These are phyloP conservation scores for Brachionus rotundiformis DNA, from an alignment of 1,140 invertebrate genomes.

Conservation along the genomic window DNA sequence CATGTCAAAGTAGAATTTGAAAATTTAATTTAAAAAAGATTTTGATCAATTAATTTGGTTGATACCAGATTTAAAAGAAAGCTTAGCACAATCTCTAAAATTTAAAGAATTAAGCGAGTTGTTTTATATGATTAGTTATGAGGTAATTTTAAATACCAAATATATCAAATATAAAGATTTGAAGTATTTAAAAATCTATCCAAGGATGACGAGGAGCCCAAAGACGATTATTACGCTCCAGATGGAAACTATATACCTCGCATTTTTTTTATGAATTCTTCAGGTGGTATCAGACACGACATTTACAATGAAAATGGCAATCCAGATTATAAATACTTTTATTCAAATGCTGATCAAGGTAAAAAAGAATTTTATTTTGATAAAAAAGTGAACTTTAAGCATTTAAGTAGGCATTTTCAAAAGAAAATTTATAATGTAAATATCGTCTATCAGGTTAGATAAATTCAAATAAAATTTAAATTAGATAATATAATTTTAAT, in stretches of 20 bases:
- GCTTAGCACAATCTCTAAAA: slow-evolving; percentile 67
- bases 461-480: no score
- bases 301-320: slow-evolving; percentile 35
- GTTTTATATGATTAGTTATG: slow-evolving; percentile 69
- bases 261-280: slow-evolving; percentile 51
- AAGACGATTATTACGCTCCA: slow-evolving; percentile 21
- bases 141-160: background rate
- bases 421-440: no score
- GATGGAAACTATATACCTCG: slow-evolving; percentile 53
- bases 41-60: slow-evolving; percentile 19
- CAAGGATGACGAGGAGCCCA: slow-evolving; percentile 52
- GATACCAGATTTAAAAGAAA: slow-evolving; percentile 66
- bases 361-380: background rate
- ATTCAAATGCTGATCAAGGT: slow-evolving; percentile 48
- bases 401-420: no score
- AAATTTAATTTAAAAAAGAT: background rate
- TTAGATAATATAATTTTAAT: no score
- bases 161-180: no score
- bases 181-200: background rate
- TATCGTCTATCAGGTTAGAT: no score
- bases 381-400: background rate
- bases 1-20: slow-evolving; percentile 66
- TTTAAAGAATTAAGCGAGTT: slow-evolving; percentile 67
- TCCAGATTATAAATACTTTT: slow-evolving; percentile 41
- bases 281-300: background rate